A percentile compares a stretch with the other conserved stretches of the same genome.
phyloP scores from a whole-genome alignment of 2,888 invertebrate genomes.

The Harmothoe impar region DNA sequence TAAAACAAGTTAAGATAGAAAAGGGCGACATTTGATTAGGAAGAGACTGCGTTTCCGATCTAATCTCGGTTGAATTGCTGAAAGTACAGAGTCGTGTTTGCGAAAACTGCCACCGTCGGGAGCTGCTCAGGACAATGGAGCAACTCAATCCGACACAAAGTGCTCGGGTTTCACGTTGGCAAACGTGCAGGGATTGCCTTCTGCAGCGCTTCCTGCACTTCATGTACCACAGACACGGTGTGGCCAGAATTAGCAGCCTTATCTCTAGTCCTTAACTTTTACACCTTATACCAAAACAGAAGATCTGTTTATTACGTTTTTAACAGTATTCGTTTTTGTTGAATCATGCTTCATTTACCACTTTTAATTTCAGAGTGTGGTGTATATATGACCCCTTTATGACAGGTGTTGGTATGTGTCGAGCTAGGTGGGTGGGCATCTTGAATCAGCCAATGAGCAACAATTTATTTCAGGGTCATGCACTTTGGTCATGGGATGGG shows the following conservation, averaged over 20 bases:
- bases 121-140: background rate
- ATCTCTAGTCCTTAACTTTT: too few relatives aligned
- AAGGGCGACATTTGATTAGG: background rate
- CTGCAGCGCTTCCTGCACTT: background rate
- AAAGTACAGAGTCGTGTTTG: constrained; percentile 32
- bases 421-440: too few relatives aligned
- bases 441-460: too few relatives aligned
- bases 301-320: too few relatives aligned
- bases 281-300: too few relatives aligned
- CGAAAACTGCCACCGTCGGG: constrained; percentile 3
- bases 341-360: too few relatives aligned
- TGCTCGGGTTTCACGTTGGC: background rate
- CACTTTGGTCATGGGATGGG: background rate
- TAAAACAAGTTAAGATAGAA: background rate
- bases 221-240: background rate
- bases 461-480: too few relatives aligned
- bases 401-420: too few relatives aligned
- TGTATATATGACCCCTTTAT: too few relatives aligned
- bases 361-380: too few relatives aligned
- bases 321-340: too few relatives aligned
- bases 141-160: background rate
- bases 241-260: too few relatives aligned
- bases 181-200: background rate
- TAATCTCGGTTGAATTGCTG: constrained; percentile 23
- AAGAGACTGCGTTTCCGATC: constrained; percentile 30